Base-by-base conservation (phyloP, 2,888 invertebrate genomes). In the Agrilus mali region DNA sequence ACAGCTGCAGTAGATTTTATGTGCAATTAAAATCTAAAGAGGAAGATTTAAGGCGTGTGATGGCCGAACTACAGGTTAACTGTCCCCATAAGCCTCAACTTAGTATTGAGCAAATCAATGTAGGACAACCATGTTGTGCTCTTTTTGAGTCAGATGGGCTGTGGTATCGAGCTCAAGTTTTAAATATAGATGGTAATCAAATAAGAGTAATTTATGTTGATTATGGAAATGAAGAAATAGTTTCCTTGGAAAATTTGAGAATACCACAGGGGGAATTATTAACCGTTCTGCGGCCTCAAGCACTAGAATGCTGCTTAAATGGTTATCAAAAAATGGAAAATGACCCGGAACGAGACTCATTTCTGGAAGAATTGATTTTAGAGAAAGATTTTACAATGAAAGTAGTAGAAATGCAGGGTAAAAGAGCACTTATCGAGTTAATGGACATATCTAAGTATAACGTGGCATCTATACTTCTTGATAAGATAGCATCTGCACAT, bases 201-300 rank as follows among this genome's bases (percentile, higher is more conserved):
- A 57, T 58, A 8, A 61, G 76, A 43, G 84, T 97, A 1, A 72
- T 81, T 3, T 97, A 92, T 67, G 82, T 97, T 13, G 97, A 98
- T 69, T 98, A 87, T 68, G 97, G 97, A 6, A 96, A 96, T 66
- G 83, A 87, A 57, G 93, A 92, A 60, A 74, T 74, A n/a, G 77
- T 90, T 2, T 64, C 72, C 7, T 61, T 71, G 1, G 67, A 71
- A 10, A 66, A 77, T 33, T 63, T 87, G 22, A 76, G 80, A 46
- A 68, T 71, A 16, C 81, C 87, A 17, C 74, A 77, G 4, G 71
- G 76, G 4, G 75, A 79, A 42, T 69, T 82, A 48, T 67, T 85
- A 4, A 70, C 68, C 3, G 64, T 63, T 49, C 66, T 86, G 44
- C 76, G 79, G 14, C 78, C 82, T 2, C 86, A 86, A 65, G 86